phyloP scores from a whole-genome alignment of 2,888 invertebrate genomes.

The Strigamia transsilvanica region DNA sequence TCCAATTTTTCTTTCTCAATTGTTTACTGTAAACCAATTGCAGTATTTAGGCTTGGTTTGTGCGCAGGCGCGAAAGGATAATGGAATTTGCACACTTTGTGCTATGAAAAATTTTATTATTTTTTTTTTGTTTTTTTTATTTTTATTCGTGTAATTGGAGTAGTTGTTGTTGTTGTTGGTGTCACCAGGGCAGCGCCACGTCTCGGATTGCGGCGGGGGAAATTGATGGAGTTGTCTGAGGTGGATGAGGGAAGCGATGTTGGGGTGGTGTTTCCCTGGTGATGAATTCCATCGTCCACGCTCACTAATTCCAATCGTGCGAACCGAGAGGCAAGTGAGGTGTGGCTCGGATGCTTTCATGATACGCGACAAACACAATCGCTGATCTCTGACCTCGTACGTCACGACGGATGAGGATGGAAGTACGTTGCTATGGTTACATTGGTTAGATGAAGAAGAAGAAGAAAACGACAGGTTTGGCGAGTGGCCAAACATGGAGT shows the following conservation, averaged over 20 bases:
- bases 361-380: constrained; percentile 30
- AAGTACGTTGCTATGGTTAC: constrained; percentile 2
- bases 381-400: constrained; percentile 26
- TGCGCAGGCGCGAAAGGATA: no score
- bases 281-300: constrained; percentile 30
- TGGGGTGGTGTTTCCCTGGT: constrained; percentile 16
- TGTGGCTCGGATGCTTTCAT: constrained; percentile 15
- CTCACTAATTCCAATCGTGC: constrained; percentile 30
- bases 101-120: no score
- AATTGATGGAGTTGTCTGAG: constrained; percentile 23
- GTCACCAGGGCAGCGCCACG: constrained; percentile 21
- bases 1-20: no score
- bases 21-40: no score
- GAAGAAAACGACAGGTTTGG: constrained; percentile 15
- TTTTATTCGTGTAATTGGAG: background rate
- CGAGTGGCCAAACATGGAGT: background rate
- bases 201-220: background rate
- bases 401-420: constrained; percentile 1
- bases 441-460: background rate
- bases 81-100: no score
- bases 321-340: constrained; percentile 26
- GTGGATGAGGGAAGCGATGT: background rate
- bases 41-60: no score
- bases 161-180: background rate
- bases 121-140: no score